Base-by-base conservation (phyloP, 2,888 invertebrate genomes). In the Dryobota labecula region DNA sequence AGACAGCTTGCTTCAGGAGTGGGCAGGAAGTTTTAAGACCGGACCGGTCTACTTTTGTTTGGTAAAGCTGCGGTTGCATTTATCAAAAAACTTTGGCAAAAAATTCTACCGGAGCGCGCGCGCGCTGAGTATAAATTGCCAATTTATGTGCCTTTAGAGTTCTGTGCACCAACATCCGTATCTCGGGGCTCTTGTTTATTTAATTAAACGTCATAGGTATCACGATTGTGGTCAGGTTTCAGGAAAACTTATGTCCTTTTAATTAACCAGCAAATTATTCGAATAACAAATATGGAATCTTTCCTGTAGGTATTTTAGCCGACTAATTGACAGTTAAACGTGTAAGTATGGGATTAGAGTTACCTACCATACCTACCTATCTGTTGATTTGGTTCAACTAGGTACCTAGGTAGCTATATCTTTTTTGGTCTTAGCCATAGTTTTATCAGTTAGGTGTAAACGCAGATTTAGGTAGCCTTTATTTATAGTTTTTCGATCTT, bases 271-370 rank as follows among this genome's bases (percentile, higher is more conserved):
- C 24, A 41, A 60, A 27, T 33, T 43, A 24, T 67, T 54, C 18
- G n/a, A 74, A 56, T 36, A 75, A 67, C 41, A 67, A 53, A n/a
- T n/a, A n/a, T 3, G 20, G 30, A 47, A 20, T 75, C 8, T 75
- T 64, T 66, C 75, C 75, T 70, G 66, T 45, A 45, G 7, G 20
- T 45, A 15, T 30, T 15, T 8, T 27, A 15, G 27, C 9, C 45
- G 27, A 43, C 27, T 30, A n/a, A 60, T 20, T 27, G 38, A 11
- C 2, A 13, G 18, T 5, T 27, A 15, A 15, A 36, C 5, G 15
- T n/a, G 20, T 20, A 20, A 0, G 24, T 24, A 36, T 27, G 11
- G 6, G 11, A 38, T 38, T 18, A 13, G 18, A 3, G 7, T 27
- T 24, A 36, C 24, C 18, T 57, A 11, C 13, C 20, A 3, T 57